Evolutionary conservation across 2,888 invertebrate genomes (phyloP), one percentile per base, ranked within the genome.

Genomic region (Cacoxenus indagator): DNA sequence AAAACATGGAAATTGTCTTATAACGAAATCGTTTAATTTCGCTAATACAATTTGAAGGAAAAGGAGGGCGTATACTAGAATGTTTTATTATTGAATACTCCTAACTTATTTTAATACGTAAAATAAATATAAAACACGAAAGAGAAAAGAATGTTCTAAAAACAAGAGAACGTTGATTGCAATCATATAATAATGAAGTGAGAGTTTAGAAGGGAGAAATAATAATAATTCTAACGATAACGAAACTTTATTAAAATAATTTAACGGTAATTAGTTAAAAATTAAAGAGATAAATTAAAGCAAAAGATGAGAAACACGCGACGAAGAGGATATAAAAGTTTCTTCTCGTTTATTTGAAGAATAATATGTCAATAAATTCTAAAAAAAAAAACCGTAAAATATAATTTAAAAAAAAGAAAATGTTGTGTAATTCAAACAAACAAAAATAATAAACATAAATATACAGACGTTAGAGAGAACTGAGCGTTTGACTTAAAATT

Each of bases 361-460:
- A 55, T 22, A 59, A 73, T 75, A 79, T 82, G 80, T 84, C 79
- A 78, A 81, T 83, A 82, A 80, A 74, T 70, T 80, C 72, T 84
- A 84, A 82, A 74, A 75, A 70, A 70, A 62, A 72, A 71, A 75
- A 65, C 72, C 46, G 54, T 45, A 65, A 66, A 57, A 26, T 9
- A 43, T 26, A 66, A 24, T 64, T 48, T 57, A 61, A 45, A 66
- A 70, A 45, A 66, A 61, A 66, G 22, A 71, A 67, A 73, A 73
- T 66, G 43, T 43, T 43, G 24, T 43, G 24, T 43, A 61, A 61
- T 43, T 24, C 27, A 69, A 72, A 72, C 71, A 75, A 54, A 54
- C 70, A 67, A 51, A 19, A 74, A 67, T 26, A 64, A 67, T 67
- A 76, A 76, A 76, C 27, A 17, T 51, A 22, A 66, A 67, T 61